Percentiles rank a stretch among this genome's conserved stretches.
Conservation (phyloP, 2,113 vertebrate genomes). For the Isichthys henryi region DNA sequence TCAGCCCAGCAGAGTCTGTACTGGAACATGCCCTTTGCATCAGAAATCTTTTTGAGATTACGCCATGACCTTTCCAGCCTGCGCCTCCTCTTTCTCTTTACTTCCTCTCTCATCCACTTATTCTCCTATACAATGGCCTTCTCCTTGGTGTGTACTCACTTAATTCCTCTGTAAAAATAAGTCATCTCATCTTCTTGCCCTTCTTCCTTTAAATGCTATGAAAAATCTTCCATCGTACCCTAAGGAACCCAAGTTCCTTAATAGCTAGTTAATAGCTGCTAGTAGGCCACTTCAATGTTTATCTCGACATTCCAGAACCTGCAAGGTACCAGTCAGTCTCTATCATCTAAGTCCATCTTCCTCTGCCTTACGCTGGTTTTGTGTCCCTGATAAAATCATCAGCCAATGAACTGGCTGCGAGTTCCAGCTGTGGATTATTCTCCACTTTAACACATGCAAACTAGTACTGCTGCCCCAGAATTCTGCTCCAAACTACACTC, state of each 20-base stretch:
- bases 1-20: background rate
- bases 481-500: background rate
- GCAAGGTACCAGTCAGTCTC: background rate
- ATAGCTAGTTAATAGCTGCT: background rate
- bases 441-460: background rate
- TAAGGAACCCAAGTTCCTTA: background rate
- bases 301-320: background rate
- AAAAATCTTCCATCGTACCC: background rate
- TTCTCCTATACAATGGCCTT: background rate
- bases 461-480: background rate
- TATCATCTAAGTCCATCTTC: background rate
- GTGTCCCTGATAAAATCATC: background rate
- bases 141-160: background rate
- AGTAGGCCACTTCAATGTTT: background rate
- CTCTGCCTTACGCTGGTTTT: background rate
- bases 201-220: background rate
- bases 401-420: background rate
- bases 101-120: background rate
- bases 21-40: constrained; percentile 12
- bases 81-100: background rate
- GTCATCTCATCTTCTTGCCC: background rate
- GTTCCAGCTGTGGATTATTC: background rate
- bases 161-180: background rate
- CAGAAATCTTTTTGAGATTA: background rate
- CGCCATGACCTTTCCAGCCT: background rate